Conservation (phyloP, 2,113 vertebrate genomes). For the Emberiza fucata region DNA sequence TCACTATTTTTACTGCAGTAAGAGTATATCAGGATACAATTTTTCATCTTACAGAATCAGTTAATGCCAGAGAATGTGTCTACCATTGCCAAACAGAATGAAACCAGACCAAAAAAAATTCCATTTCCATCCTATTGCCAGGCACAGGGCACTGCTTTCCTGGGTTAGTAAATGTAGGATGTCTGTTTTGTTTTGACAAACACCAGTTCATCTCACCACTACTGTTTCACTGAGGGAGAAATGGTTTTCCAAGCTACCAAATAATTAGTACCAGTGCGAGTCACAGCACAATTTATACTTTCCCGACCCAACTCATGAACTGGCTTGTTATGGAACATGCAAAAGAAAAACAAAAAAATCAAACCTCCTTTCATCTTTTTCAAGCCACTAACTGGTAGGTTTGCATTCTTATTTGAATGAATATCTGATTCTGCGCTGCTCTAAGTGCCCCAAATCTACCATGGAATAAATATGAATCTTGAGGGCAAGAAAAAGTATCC, state of each 20-base stretch:
- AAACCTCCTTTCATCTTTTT: background rate
- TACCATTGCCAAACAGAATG: background rate
- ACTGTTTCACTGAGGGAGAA: background rate
- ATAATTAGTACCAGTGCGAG: background rate
- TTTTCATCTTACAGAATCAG: background rate
- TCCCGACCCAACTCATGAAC: background rate
- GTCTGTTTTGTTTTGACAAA: background rate
- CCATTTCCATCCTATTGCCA: background rate
- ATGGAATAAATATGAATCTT: background rate
- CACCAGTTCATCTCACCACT: background rate
- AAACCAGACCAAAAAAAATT: background rate
- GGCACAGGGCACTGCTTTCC: background rate
- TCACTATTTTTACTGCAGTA: background rate
- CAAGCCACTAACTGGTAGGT: background rate
- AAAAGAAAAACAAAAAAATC: background rate
- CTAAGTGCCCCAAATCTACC: background rate
- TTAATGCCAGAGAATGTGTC: background rate
- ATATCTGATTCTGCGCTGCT: background rate
- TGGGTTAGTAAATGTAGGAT: background rate
- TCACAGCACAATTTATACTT: background rate
- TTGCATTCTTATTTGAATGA: background rate
- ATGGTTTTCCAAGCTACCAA: background rate
- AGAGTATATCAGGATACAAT: background rate
- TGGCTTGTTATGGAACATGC: background rate
- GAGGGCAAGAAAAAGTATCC: background rate